Percentiles rank a stretch among this genome's conserved stretches.
Evolutionary conservation across 2,797 vertebrate genomes (phyloP).

Genomic region (Leuciscus waleckii): DNA sequence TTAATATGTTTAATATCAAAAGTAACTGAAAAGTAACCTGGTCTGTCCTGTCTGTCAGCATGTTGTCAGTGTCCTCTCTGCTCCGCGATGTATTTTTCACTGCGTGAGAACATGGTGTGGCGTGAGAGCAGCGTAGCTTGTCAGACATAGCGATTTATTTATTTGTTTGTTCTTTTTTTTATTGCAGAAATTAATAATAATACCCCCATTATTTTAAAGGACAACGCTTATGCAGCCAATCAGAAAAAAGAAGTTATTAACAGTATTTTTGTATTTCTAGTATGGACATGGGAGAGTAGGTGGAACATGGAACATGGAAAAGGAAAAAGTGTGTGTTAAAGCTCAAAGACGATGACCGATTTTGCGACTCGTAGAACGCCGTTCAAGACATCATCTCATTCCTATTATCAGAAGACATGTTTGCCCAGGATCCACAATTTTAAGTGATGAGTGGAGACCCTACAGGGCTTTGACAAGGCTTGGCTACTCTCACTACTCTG

Average conservation of each 20-base stretch:
- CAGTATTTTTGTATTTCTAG: constrained; percentile 5
- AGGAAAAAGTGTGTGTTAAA: background rate
- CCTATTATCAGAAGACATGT: background rate
- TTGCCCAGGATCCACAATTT: background rate
- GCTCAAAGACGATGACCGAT: background rate
- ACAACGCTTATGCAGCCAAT: no score
- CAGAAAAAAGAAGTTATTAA: background rate
- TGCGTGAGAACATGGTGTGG: no score
- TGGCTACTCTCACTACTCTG: constrained; percentile 8
- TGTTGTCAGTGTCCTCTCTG: no score
- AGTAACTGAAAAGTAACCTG: no score
- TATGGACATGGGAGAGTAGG: constrained; percentile 4
- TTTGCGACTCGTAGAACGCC: background rate
- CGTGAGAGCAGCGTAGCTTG: no score
- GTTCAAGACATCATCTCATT: background rate
- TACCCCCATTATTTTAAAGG: no score
- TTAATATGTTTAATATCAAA: no score
- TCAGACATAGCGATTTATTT: no score
- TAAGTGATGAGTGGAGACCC: constrained; percentile 3
- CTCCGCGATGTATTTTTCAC: no score
- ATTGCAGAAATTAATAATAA: no score
- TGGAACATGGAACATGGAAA: background rate
- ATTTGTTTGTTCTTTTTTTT: no score
- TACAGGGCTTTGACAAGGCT: constrained; percentile 9
- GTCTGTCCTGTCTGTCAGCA: no score